Conservation (phyloP, 2,797 vertebrate species). For the Coracias cyanogaster region DNA sequence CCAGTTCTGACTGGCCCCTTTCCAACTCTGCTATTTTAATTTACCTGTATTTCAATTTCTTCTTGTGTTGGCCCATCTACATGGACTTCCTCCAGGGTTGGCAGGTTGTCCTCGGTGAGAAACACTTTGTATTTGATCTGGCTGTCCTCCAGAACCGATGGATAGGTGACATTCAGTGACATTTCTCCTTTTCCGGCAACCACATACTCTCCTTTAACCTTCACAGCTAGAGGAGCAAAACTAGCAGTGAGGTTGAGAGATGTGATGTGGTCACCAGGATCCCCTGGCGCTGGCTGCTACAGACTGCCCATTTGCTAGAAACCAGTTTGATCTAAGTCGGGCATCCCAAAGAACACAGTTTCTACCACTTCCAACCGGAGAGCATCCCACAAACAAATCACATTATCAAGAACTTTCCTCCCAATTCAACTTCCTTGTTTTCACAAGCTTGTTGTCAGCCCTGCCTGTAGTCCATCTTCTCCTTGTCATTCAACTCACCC, state of each 20-base stretch:
- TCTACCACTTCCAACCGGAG: not conserved
- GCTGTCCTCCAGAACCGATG: slow-evolving; percentile 88
- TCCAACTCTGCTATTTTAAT: not conserved
- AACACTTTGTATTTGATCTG: slow-evolving; percentile 84
- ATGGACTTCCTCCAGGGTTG: slow-evolving; percentile 86
- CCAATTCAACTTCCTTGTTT: not conserved
- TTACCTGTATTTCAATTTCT: slow-evolving; percentile 89
- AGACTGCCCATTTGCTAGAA: not conserved
- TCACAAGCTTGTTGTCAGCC: not conserved
- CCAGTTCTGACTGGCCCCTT: not conserved
- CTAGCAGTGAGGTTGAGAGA: not conserved
- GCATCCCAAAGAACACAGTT: not conserved
- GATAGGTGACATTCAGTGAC: slow-evolving; percentile 84
- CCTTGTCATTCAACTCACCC: slow-evolving; percentile 80
- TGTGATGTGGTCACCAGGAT: not conserved
- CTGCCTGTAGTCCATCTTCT: not conserved
- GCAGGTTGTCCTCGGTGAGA: slow-evolving; percentile 87
- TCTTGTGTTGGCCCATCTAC: slow-evolving; percentile 84
- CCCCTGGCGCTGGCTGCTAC: not conserved
- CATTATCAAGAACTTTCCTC: not conserved
- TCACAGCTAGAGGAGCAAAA: slow-evolving; percentile 81
- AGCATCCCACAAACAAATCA: not conserved
- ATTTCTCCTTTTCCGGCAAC: slow-evolving; percentile 86
- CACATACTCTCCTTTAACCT: slow-evolving; percentile 81
- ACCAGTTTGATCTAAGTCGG: not conserved